Percentiles rank a stretch among this genome's conserved stretches.
phyloP scores from a whole-genome alignment of 2,888 invertebrate species.

The Hypselothyrea guttata region DNA sequence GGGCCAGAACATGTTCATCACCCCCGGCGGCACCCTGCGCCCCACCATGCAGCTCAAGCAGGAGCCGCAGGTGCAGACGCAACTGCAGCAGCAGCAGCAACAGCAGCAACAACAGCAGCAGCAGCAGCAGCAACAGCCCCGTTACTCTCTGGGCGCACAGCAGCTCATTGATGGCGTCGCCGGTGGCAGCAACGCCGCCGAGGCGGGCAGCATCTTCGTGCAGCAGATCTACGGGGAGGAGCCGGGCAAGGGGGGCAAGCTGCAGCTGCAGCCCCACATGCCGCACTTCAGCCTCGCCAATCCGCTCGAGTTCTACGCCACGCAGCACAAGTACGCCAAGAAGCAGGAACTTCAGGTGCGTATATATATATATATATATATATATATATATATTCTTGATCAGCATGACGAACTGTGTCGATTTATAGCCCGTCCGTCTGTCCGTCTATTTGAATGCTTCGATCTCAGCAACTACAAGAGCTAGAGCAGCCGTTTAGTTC shows the following conservation, averaged over 20 bases:
- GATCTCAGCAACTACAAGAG: too few species aligned
- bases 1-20: slow-evolving; percentile 81
- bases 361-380: too few species aligned
- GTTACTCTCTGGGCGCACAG: slow-evolving; percentile 60
- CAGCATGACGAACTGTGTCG: too few species aligned
- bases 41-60: slow-evolving; percentile 73
- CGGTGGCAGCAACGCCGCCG: slow-evolving; percentile 56
- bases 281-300: slow-evolving; percentile 80
- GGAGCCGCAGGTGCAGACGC: slow-evolving; percentile 67
- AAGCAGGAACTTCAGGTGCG: slow-evolving; percentile 82
- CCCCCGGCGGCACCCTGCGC: slow-evolving; percentile 74
- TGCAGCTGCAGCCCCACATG: slow-evolving; percentile 78
- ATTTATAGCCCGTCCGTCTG: too few species aligned
- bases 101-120: slow-evolving; percentile 47
- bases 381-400: too few species aligned
- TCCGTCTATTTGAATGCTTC: too few species aligned
- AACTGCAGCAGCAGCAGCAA: slow-evolving; percentile 54
- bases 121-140: slow-evolving; percentile 58
- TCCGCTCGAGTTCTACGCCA: slow-evolving; percentile 81
- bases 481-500: too few species aligned
- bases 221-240: slow-evolving; percentile 80
- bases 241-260: slow-evolving; percentile 67
- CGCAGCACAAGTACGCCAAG: slow-evolving; percentile 81
- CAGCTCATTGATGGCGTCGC: slow-evolving; percentile 57
- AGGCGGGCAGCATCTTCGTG: slow-evolving; percentile 79